Evolutionary conservation across 2,797 vertebrate genomes (phyloP).

Genomic region (Meriones psammophilus): DNA sequence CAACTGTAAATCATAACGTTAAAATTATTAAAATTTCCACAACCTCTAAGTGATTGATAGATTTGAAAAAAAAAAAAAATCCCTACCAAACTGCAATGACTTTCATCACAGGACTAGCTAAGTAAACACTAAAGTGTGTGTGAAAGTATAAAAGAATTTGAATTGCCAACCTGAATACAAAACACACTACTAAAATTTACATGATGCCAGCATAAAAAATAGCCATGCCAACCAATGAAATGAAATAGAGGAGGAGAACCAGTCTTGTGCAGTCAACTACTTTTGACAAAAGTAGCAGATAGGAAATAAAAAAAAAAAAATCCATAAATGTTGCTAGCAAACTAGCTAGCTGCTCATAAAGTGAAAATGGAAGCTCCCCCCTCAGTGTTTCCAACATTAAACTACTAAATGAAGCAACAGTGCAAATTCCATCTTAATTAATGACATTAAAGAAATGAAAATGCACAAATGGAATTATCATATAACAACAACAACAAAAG

Average conservation of each 20-base stretch:
- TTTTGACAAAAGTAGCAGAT: not conserved
- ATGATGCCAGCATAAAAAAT: not conserved
- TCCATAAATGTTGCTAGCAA: not conserved
- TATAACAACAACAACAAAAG: not conserved
- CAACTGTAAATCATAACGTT: no score
- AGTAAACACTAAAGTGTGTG: no score
- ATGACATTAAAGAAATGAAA: not conserved
- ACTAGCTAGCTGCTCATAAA: not conserved
- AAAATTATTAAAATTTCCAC: no score
- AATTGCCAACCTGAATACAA: not conserved
- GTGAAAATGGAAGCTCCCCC: not conserved
- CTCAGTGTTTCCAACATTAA: not conserved
- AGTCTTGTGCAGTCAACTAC: not conserved
- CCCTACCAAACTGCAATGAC: not conserved
- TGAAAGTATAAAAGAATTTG: not conserved
- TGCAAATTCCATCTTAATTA: not conserved
- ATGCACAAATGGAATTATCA: not conserved
- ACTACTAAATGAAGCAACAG: not conserved
- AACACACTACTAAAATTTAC: not conserved
- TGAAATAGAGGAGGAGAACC: not conserved
- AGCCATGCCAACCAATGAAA: not conserved
- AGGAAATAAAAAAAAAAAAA: not conserved
- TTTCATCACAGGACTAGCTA: not conserved
- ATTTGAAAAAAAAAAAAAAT: not conserved
- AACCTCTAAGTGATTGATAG: not conserved